A percentile compares a stretch with the other conserved stretches of the same genome.
These are phyloP conservation scores for Phenganax marumi DNA, from an alignment of 92 coral and sea anemone species.

Conservation along the genomic window DNA sequence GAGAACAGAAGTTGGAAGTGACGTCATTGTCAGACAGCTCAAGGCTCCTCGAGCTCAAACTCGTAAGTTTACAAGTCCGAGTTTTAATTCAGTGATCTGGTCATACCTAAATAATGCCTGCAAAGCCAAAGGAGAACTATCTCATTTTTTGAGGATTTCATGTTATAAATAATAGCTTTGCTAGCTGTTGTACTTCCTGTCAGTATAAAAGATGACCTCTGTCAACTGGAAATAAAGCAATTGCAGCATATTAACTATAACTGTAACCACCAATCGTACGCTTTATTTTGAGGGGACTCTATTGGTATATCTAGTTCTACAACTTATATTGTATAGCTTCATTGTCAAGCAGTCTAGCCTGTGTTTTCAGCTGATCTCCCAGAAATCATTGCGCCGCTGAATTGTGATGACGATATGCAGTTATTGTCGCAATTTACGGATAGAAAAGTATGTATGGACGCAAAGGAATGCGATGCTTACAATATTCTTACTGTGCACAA, in stretches of 20 bases:
- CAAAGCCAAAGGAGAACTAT: too few species aligned
- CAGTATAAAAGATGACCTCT: too few species aligned
- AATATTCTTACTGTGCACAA: too few species aligned
- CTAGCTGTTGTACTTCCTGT: too few species aligned
- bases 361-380: constrained; percentile 23
- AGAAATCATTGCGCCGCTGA: constrained; percentile 63
- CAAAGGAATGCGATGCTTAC: background rate
- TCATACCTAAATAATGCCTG: too few species aligned
- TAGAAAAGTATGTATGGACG: constrained; percentile 74
- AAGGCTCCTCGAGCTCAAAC: constrained; percentile 27
- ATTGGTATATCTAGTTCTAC: background rate
- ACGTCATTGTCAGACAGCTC: constrained; percentile 61
- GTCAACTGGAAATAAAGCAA: too few species aligned
- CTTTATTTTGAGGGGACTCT: too few species aligned
- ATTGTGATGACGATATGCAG: constrained; percentile 99
- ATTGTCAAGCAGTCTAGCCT: background rate
- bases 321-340: background rate
- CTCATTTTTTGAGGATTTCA: too few species aligned
- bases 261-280: too few species aligned
- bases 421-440: constrained; percentile 87
- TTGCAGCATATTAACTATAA: too few species aligned
- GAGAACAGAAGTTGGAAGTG: constrained; percentile 82
- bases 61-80: constrained; percentile 15
- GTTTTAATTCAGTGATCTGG: too few species aligned
- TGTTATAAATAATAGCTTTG: too few species aligned